Percentiles rank a stretch among this genome's conserved stretches.
Conservation (phyloP, 2,888 invertebrate genomes). For the Leucophora obtusa region DNA sequence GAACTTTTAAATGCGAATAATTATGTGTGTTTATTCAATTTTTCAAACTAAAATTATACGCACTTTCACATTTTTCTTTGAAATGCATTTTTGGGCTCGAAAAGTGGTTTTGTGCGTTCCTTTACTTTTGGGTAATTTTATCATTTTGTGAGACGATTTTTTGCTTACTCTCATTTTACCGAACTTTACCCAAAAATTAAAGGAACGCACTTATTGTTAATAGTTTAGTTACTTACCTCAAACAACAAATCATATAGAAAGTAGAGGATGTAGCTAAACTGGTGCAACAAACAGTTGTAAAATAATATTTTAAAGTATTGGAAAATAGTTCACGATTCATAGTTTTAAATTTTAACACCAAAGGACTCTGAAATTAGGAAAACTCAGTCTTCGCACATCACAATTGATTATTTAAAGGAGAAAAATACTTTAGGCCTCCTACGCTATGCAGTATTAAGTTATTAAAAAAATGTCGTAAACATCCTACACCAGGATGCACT, state of each 20-base stretch:
- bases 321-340: slow-evolving; percentile 56
- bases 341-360: slow-evolving; percentile 65
- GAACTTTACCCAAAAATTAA: no score
- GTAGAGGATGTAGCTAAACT: slow-evolving; percentile 54
- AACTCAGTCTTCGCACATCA: no score
- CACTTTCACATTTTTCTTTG: no score
- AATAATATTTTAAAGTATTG: slow-evolving; percentile 65
- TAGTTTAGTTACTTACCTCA: slow-evolving; percentile 67
- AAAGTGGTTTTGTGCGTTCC: no score
- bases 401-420: slow-evolving; percentile 69
- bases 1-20: no score
- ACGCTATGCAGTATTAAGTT: slow-evolving; percentile 31
- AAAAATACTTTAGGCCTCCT: slow-evolving; percentile 67
- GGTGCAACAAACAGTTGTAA: slow-evolving; percentile 65
- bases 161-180: no score
- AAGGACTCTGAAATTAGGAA: slow-evolving; percentile 68
- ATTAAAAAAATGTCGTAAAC: slow-evolving; percentile 42
- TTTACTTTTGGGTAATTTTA: no score
- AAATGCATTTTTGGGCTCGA: no score
- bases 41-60: no score
- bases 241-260: slow-evolving; percentile 64
- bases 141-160: no score
- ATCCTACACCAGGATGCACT: slow-evolving; percentile 60
- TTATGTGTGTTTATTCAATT: no score
- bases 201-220: no score